phyloP scores from a whole-genome alignment of 2,113 vertebrate genomes.

The Thalassoma bifasciatum region DNA sequence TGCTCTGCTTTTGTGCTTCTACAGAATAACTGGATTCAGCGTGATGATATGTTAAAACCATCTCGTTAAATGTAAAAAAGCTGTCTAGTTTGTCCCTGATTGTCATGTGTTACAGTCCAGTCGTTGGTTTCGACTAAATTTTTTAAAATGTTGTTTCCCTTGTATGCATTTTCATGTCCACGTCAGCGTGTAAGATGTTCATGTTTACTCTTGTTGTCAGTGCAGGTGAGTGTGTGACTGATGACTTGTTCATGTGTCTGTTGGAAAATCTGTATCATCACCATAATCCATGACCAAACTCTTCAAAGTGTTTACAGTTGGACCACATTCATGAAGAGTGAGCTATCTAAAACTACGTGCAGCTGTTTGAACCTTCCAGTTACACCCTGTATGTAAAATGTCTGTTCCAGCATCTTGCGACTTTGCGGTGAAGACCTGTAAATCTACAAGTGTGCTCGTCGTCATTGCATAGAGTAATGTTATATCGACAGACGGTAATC shows the following conservation, averaged over 20 bases:
- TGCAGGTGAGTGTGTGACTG: conserved; percentile 8
- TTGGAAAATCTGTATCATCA: conserved; percentile 20
- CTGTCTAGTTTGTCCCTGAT: conserved; percentile 34
- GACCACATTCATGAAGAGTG: conserved; percentile 34
- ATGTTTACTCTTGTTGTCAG: conserved; percentile 25
- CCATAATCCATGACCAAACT: conserved; percentile 48
- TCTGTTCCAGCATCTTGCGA: conserved; percentile 48
- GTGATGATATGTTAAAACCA: conserved; percentile 12
- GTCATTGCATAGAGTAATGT: conserved; percentile 57
- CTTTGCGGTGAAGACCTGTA: conserved; percentile 48
- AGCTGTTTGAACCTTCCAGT: conserved; percentile 54
- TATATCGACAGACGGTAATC: conserved; percentile 51
- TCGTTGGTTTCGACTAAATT: neutral
- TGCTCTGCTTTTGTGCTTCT: conserved; percentile 36
- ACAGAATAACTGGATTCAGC: conserved; percentile 32
- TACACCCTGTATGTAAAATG: conserved; percentile 34
- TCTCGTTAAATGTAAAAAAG: conserved; percentile 18
- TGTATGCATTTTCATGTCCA: conserved; percentile 35
- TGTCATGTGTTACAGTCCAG: conserved; percentile 32
- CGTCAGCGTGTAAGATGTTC: conserved; percentile 27
- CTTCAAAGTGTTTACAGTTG: conserved; percentile 53
- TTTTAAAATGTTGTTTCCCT: conserved; percentile 6
- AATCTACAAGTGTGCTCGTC: conserved; percentile 50
- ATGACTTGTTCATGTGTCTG: neutral
- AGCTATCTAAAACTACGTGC: conserved; percentile 31